Evolutionary conservation across 2,888 invertebrate species (phyloP).

Genomic region (Patella ulyssiponensis): DNA sequence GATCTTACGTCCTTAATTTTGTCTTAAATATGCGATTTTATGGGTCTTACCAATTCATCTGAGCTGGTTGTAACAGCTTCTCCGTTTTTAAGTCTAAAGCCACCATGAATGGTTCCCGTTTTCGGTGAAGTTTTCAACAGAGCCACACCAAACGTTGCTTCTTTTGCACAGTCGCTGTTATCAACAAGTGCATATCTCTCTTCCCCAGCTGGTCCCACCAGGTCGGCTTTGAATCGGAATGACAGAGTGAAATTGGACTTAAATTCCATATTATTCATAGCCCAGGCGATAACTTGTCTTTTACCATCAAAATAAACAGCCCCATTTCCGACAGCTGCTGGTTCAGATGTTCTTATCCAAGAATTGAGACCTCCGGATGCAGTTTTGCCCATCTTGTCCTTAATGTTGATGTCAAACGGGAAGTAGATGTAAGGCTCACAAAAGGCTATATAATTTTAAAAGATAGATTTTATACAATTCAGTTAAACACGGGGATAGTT

Average conservation of each 20-base stretch:
- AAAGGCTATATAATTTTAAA: constrained; percentile 15
- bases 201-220: background rate
- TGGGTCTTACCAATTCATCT: constrained; percentile 31
- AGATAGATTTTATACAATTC: background rate
- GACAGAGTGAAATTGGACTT: constrained; percentile 39
- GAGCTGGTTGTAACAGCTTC: constrained; percentile 35
- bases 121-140: constrained; percentile 22
- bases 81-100: constrained; percentile 38
- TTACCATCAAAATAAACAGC: constrained; percentile 35
- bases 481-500: too few species aligned
- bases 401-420: constrained; percentile 37
- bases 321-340: constrained; percentile 29
- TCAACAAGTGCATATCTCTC: constrained; percentile 37
- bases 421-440: constrained; percentile 41
- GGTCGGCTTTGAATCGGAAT: constrained; percentile 35
- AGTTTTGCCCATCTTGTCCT: constrained; percentile 31
- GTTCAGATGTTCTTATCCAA: constrained; percentile 20
- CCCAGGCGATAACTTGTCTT: constrained; percentile 39
- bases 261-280: constrained; percentile 47
- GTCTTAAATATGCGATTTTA: too few species aligned
- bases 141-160: constrained; percentile 45
- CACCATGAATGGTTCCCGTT: constrained; percentile 35
- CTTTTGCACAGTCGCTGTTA: constrained; percentile 46
- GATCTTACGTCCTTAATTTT: too few species aligned
- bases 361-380: constrained; percentile 31